Evolutionary conservation across 2,888 invertebrate species (phyloP), one percentile per base, ranked within the genome.

Genomic region (Tachina fera): DNA sequence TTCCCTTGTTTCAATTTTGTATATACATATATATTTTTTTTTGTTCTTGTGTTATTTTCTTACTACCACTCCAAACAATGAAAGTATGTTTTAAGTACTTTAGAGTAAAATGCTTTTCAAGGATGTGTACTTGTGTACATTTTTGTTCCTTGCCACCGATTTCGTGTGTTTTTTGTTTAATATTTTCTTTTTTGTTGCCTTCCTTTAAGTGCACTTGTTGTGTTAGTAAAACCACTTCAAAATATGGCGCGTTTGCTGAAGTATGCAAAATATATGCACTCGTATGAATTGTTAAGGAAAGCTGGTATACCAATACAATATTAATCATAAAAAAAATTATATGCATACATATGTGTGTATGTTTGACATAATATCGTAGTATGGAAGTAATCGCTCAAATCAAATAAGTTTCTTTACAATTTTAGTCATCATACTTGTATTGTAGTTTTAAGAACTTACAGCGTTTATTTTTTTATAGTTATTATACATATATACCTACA

Each of bases 181-280:
- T 16, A 16, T 56, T 67, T 49, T n/a, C n/a, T n/a, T 68, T 45
- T 61, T 56, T 53, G 51, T 67, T 88, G 88, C 16, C 58, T 81
- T 72, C 41, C 31, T 87, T 91, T 88, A 90, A 91, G 91, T 89
- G 91, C 90, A 89, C 91, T 91, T 91, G 89, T 89, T 90, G 91
- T 91, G 91, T 91, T 91, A 90, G 90, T 90, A 90, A 91, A 91
- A 91, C 91, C 91, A 89, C 91, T 91, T 89, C 88, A 91, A 90
- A 91, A 91, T 91, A 91, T 91, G 91, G 91, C 91, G 91, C 91
- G 91, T 91, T 91, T 91, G 91, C 90, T 91, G 90, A 91, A 91
- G 91, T 91, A 91, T 90, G 91, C 91, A 91, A 91, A 91, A 91
- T 90, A 90, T 84, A 75, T 79, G 70, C 74, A 67, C 78, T 75